Percentiles rank a stretch among this genome's conserved stretches.
Evolutionary conservation across 2,797 vertebrate species (phyloP).

Genomic region (Peromyscus nudipes): DNA sequence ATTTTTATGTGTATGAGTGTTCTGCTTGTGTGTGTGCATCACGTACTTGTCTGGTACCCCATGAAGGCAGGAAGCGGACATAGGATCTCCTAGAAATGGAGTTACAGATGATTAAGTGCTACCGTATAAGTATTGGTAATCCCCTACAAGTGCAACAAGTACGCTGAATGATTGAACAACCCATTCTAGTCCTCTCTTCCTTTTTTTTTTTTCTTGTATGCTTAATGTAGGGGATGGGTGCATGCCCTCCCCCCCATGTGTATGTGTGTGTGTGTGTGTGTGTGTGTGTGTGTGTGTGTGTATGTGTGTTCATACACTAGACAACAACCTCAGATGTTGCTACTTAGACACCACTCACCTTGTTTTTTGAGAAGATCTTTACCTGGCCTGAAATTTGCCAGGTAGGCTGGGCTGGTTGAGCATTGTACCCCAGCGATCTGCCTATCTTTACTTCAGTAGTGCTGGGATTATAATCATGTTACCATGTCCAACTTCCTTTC

Average conservation of each 20-base stretch:
- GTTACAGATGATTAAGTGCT: neutral
- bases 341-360: neutral
- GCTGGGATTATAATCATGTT: neutral
- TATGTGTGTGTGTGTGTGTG: too few relatives aligned
- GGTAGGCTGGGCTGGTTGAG: neutral
- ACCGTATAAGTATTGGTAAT: neutral
- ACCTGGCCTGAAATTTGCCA: neutral
- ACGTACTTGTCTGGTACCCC: neutral
- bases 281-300: neutral
- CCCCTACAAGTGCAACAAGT: neutral
- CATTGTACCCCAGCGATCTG: neutral
- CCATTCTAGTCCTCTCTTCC: neutral
- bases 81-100: neutral
- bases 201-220: neutral
- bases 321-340: neutral
- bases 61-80: too few relatives aligned
- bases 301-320: neutral
- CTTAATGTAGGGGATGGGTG: neutral
- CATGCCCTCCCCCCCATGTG: fast-evolving
- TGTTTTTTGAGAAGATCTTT: neutral
- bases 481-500: neutral
- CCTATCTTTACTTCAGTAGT: neutral
- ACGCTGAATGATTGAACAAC: neutral
- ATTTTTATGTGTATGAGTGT: neutral
- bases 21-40: neutral